phyloP scores from a whole-genome alignment of 2,113 vertebrate species.

The Lota lota region DNA sequence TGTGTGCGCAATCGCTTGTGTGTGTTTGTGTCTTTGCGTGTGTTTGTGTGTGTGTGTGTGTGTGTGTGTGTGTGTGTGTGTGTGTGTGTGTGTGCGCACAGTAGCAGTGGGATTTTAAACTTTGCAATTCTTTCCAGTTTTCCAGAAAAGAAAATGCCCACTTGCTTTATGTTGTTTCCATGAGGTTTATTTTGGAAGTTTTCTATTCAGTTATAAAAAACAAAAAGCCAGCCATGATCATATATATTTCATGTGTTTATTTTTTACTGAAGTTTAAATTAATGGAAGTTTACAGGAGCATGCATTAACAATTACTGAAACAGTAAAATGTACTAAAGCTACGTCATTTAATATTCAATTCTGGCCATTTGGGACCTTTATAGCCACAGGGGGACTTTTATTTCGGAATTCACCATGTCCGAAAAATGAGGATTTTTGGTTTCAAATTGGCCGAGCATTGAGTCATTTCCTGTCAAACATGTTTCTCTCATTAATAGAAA shows the following conservation, averaged over 20 bases:
- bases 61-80: background rate
- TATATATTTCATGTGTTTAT: background rate
- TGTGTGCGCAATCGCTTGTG: background rate
- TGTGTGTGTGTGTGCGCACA: background rate
- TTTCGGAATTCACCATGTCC: too few relatives aligned
- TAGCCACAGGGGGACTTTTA: too few relatives aligned
- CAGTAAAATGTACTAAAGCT: too few relatives aligned
- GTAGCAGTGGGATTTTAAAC: constrained; percentile 22
- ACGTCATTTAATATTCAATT: too few relatives aligned
- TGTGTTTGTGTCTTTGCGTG: background rate
- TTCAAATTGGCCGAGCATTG: too few relatives aligned
- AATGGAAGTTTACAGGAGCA: too few relatives aligned
- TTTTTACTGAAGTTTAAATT: background rate
- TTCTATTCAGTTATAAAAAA: constrained; percentile 1
- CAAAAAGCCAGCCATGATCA: background rate
- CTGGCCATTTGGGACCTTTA: too few relatives aligned
- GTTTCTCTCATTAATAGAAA: too few relatives aligned
- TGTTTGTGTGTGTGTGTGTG: background rate
- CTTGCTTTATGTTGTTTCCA: constrained; percentile 33
- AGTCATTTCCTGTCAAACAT: too few relatives aligned
- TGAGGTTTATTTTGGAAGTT: constrained; percentile 28
- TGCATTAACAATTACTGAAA: too few relatives aligned
- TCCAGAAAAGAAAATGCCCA: background rate
- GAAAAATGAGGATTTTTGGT: too few relatives aligned
- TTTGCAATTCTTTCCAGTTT: constrained; percentile 38